phyloP scores from a whole-genome alignment of 2,888 invertebrate species.

The Kryphioiulus occultus region DNA sequence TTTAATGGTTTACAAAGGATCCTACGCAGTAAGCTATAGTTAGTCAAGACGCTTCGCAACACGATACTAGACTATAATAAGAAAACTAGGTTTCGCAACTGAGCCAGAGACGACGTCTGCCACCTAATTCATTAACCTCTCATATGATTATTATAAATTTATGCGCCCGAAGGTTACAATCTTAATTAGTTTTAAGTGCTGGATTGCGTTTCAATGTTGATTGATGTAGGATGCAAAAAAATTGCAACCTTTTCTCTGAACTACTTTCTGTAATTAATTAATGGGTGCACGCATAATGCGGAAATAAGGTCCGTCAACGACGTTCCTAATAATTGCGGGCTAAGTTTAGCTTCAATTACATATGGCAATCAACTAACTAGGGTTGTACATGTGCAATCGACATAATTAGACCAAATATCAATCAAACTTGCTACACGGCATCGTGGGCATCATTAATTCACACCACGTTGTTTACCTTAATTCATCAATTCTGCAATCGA shows the following conservation, averaged over 20 bases:
- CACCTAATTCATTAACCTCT: background rate
- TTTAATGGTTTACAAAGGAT: background rate
- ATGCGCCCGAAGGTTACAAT: constrained; percentile 32
- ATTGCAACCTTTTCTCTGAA: background rate
- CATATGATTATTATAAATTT: constrained; percentile 1
- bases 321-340: background rate
- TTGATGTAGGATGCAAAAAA: background rate
- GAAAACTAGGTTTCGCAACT: background rate
- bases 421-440: constrained; percentile 28
- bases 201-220: constrained; percentile 38
- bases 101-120: background rate
- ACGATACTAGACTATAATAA: background rate
- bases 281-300: constrained; percentile 21
- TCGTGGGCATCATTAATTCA: background rate
- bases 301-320: constrained; percentile 36
- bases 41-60: background rate
- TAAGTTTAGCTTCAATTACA: constrained; percentile 32
- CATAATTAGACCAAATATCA: constrained; percentile 39
- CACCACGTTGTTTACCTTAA: constrained; percentile 30
- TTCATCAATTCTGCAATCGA: background rate
- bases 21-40: background rate
- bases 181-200: constrained; percentile 40
- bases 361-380: constrained; percentile 27
- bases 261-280: constrained; percentile 35
- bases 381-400: background rate